These are phyloP conservation scores for Latheticus oryzae DNA, from an alignment of 2,888 invertebrate genomes.

Conservation along the genomic window DNA sequence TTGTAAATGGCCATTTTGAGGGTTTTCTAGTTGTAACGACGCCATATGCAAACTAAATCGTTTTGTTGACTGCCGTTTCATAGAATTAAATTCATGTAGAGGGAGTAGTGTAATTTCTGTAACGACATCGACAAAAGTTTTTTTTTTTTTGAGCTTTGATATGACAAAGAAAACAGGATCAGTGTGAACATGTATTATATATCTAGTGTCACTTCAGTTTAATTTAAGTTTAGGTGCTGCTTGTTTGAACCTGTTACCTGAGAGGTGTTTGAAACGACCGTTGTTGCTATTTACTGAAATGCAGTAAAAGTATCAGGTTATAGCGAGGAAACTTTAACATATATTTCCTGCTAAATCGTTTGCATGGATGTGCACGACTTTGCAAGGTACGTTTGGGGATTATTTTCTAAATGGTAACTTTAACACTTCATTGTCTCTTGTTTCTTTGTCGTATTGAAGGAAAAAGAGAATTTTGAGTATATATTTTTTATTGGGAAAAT, in stretches of 20 bases:
- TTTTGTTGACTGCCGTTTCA: slow-evolving; percentile 10
- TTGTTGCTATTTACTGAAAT: slow-evolving; percentile 36
- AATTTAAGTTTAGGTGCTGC: slow-evolving; percentile 37
- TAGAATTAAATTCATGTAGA: slow-evolving; percentile 20
- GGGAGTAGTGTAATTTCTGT: slow-evolving; percentile 23
- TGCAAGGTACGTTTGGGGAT: slow-evolving; percentile 37
- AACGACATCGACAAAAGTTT: slow-evolving; percentile 4
- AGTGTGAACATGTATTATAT: slow-evolving; percentile 38
- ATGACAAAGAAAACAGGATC: too few species aligned
- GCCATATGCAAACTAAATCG: slow-evolving; percentile 12
- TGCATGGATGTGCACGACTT: slow-evolving; percentile 29
- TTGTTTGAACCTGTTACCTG: slow-evolving; percentile 31
- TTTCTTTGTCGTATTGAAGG: slow-evolving; percentile 2
- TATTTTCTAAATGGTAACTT: slow-evolving; percentile 36
- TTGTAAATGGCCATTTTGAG: slow-evolving; percentile 11
- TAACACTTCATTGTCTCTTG: slow-evolving; percentile 27
- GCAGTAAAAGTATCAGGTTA: slow-evolving; percentile 36
- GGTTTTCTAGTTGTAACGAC: slow-evolving; percentile 15
- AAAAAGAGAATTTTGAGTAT: too few species aligned
- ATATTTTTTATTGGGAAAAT: slow-evolving; percentile 3
- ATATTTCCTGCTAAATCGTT: slow-evolving; percentile 35
- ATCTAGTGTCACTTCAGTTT: slow-evolving; percentile 35
- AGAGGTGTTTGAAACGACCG: slow-evolving; percentile 31
- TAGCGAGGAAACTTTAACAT: slow-evolving; percentile 31
- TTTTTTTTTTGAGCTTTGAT: too few species aligned